Conservation (phyloP, 2,113 vertebrate species). For the Equus przewalskii region DNA sequence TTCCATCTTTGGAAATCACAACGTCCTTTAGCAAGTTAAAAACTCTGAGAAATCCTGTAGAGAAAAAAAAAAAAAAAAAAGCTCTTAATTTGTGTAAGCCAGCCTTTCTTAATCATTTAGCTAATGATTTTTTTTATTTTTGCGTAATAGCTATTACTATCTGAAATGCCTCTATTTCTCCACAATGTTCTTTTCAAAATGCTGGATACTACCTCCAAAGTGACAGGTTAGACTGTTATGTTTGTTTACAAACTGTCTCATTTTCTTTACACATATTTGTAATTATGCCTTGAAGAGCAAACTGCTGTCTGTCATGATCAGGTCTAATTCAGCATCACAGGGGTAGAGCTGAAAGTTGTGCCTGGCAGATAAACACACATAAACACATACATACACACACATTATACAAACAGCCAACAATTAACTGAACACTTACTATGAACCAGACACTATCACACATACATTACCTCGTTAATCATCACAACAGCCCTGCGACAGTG, state of each 20-base stretch:
- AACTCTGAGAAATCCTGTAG: background rate
- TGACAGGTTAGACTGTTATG: background rate
- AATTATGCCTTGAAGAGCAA: background rate
- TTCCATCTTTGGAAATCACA: slow-evolving; percentile 44
- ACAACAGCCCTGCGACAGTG: background rate
- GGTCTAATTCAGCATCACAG: background rate
- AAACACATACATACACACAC: background rate
- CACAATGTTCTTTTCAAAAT: background rate
- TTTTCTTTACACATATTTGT: background rate
- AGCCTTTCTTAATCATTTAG: background rate
- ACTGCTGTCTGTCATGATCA: background rate
- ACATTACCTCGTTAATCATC: background rate
- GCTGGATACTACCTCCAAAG: background rate
- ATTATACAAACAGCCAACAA: background rate
- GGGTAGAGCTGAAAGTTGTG: background rate
- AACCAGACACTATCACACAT: background rate
- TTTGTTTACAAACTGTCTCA: slow-evolving; percentile 16
- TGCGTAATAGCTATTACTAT: background rate
- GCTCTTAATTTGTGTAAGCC: background rate
- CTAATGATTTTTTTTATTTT: slow-evolving; percentile 1
- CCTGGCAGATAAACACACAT: background rate
- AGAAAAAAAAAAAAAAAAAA: background rate
- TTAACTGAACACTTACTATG: background rate
- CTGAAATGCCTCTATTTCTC: background rate
- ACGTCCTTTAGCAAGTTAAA: background rate